Percentiles rank a stretch among this genome's conserved stretches.
These are phyloP conservation scores for Enoplosus armatus DNA, from an alignment of 2,797 vertebrate species.

Conservation along the genomic window DNA sequence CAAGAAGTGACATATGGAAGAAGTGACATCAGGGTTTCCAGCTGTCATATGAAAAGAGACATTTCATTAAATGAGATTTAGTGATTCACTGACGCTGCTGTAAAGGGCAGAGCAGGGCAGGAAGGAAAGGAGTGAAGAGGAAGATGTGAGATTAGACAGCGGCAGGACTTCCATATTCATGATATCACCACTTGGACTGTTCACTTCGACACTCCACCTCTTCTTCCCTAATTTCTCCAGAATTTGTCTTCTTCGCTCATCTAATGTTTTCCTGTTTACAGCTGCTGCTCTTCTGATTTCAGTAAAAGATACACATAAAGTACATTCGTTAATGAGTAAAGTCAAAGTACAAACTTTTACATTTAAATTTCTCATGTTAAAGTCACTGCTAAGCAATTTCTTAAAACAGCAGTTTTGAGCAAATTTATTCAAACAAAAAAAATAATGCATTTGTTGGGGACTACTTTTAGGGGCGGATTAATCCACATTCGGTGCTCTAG, in stretches of 20 bases:
- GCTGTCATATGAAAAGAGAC: slow-evolving; percentile 44
- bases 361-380: not conserved
- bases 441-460: too few species aligned
- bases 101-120: slow-evolving; percentile 16
- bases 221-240: not conserved
- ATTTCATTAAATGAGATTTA: slow-evolving; percentile 48
- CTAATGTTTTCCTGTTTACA: not conserved
- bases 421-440: too few species aligned
- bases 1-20: slow-evolving; percentile 37
- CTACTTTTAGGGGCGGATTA: too few species aligned
- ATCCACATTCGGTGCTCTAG: too few species aligned
- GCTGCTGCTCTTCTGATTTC: not conserved
- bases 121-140: not conserved
- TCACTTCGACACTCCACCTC: not conserved
- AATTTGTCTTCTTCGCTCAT: not conserved
- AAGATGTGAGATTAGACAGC: slow-evolving; percentile 29
- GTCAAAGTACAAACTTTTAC: not conserved
- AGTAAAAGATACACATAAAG: not conserved
- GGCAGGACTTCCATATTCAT: slow-evolving; percentile 12
- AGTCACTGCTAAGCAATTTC: too few species aligned
- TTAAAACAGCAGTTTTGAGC: too few species aligned
- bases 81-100: slow-evolving; percentile 40
- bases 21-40: slow-evolving; percentile 62
- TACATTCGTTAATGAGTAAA: not conserved
- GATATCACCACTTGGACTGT: slow-evolving; percentile 50